A percentile compares a stretch with the other conserved stretches of the same genome.
These are phyloP conservation scores for Thecophora atra DNA, from an alignment of 2,888 invertebrate species.

Conservation along the genomic window DNA sequence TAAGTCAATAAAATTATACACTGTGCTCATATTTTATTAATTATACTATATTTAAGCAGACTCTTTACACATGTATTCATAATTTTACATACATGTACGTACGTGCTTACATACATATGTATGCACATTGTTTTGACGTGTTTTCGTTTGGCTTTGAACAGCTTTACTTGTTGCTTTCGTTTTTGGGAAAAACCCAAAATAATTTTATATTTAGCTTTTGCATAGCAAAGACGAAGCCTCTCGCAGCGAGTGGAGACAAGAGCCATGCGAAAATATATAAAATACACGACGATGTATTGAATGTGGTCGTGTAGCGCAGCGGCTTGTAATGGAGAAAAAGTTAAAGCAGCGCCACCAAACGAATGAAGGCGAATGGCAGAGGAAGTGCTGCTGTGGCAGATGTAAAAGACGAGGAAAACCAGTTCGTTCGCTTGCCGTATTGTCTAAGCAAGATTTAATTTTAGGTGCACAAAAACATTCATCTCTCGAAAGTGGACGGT, in stretches of 20 bases:
- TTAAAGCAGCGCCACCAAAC: background rate
- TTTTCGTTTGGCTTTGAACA: slow-evolving; percentile 40
- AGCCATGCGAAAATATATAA: slow-evolving; percentile 35
- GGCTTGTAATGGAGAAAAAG: slow-evolving; percentile 29
- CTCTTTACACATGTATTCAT: background rate
- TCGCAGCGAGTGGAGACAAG: slow-evolving; percentile 13
- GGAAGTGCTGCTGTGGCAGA: background rate
- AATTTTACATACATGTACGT: background rate
- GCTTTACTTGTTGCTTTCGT: slow-evolving; percentile 43
- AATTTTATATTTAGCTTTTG: slow-evolving; percentile 46
- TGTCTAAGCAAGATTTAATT: slow-evolving; percentile 17
- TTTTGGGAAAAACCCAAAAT: slow-evolving; percentile 50
- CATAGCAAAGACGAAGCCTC: slow-evolving; percentile 20
- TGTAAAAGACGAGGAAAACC: background rate
- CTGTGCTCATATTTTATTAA: too few species aligned
- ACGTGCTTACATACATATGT: background rate
- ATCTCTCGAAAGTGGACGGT: background rate
- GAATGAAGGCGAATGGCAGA: background rate
- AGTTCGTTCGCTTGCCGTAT: slow-evolving; percentile 3
- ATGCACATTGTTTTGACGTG: slow-evolving; percentile 14
- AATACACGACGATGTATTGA: slow-evolving; percentile 33
- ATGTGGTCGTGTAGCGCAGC: background rate
- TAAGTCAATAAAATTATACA: too few species aligned
- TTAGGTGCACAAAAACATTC: background rate
- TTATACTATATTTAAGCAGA: too few species aligned